A percentile compares a stretch with the other conserved stretches of the same genome.
These are phyloP conservation scores for Anoura caudifer DNA, from an alignment of 2,113 vertebrate species.

Conservation along the genomic window DNA sequence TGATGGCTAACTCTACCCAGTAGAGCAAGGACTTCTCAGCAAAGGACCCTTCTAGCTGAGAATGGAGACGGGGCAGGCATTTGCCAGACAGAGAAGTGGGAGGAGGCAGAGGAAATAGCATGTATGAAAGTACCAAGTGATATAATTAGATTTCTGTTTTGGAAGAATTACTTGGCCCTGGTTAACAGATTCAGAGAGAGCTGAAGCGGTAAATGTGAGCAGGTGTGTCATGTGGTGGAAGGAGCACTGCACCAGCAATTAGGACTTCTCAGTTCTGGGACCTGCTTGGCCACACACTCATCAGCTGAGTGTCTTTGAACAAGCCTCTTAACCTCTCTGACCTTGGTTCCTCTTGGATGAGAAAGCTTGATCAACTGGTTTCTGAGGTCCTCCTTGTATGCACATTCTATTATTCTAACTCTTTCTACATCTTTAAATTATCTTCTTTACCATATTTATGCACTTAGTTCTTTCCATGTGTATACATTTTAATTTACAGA, in stretches of 20 bases:
- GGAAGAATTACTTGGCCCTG: conserved; percentile 66
- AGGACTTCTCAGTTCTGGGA: background rate
- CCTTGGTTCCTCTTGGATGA: background rate
- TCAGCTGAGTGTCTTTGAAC: background rate
- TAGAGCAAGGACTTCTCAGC: background rate
- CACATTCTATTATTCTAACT: background rate
- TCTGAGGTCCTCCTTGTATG: background rate
- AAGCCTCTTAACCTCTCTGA: background rate
- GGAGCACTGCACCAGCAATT: background rate
- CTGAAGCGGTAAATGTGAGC: conserved; percentile 40
- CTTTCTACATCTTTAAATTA: background rate
- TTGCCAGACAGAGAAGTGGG: conserved; percentile 63
- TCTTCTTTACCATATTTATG: background rate
- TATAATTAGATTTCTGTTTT: conserved; percentile 72
- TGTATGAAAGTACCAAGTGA: conserved; percentile 55
- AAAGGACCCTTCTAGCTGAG: conserved; percentile 6
- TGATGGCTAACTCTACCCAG: background rate
- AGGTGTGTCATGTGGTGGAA: background rate
- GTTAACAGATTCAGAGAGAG: conserved; percentile 52
- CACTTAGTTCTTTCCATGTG: background rate
- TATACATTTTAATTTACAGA: background rate
- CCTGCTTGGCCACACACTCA: background rate
- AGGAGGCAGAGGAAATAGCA: conserved; percentile 56
- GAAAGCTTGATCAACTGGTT: background rate
- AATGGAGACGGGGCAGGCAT: conserved; percentile 32